Conservation (phyloP, 2,113 vertebrate species). For the Corvus moneduloides region DNA sequence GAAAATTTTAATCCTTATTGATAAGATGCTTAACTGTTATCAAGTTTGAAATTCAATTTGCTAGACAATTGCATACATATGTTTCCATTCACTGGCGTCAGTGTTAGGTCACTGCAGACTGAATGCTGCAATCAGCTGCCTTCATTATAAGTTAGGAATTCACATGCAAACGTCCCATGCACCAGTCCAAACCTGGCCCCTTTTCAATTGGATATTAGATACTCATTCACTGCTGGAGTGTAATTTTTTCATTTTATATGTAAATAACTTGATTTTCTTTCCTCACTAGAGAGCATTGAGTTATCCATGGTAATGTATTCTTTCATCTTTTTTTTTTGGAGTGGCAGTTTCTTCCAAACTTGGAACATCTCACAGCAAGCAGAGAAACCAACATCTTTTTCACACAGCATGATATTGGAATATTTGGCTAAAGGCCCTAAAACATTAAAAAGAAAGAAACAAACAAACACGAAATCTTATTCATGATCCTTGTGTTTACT, state of each 20-base stretch:
- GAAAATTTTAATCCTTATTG: neutral
- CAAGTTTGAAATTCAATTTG: neutral
- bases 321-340: neutral
- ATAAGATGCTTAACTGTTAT: neutral
- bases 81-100: neutral
- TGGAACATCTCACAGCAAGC: slow-evolving; percentile 44
- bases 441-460: slow-evolving; percentile 1
- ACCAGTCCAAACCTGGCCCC: neutral
- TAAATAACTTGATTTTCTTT: slow-evolving; percentile 34
- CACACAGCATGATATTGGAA: slow-evolving; percentile 26
- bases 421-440: slow-evolving; percentile 48
- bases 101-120: neutral
- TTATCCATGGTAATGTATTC: slow-evolving; percentile 14
- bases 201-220: slow-evolving; percentile 4
- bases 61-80: neutral
- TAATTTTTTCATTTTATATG: slow-evolving; percentile 37
- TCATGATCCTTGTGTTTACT: slow-evolving; percentile 7
- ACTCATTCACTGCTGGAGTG: neutral
- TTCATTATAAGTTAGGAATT: neutral
- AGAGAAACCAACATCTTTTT: slow-evolving; percentile 55
- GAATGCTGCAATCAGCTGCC: neutral
- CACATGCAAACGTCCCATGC: neutral
- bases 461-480: slow-evolving; percentile 13
- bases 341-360: slow-evolving; percentile 33
- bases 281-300: neutral